These are phyloP conservation scores for Zaprionus vittiger DNA, from an alignment of 1,140 invertebrate species.

Conservation along the genomic window DNA sequence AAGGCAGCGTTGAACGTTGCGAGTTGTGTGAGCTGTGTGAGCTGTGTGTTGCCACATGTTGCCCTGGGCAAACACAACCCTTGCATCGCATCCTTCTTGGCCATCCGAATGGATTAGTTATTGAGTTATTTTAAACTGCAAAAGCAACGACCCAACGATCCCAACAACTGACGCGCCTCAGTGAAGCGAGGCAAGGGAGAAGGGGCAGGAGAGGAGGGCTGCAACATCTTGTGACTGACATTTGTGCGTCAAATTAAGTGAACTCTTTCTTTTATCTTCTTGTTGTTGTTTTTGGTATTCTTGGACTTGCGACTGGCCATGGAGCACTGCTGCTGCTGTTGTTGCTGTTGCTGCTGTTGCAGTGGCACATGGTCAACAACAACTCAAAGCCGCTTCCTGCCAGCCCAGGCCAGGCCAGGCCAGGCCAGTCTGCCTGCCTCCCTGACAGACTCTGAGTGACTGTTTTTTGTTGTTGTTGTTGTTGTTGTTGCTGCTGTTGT, in stretches of 20 bases:
- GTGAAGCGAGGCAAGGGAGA: slow-evolving; percentile 3
- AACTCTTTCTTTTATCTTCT: slow-evolving; percentile 64
- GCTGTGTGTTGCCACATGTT: slow-evolving; percentile 62
- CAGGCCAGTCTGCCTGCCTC: slow-evolving; percentile 50
- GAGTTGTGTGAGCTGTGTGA: slow-evolving; percentile 4
- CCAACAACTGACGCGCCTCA: slow-evolving; percentile 4
- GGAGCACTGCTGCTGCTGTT: not conserved
- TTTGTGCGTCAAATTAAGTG: slow-evolving; percentile 83
- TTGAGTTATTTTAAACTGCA: slow-evolving; percentile 80
- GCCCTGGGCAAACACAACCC: slow-evolving; percentile 71
- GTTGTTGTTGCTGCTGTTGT: slow-evolving; percentile 67
- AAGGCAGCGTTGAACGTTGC: slow-evolving; percentile 40
- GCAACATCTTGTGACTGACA: slow-evolving; percentile 72
- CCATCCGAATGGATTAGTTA: slow-evolving; percentile 78
- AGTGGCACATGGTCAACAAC: slow-evolving; percentile 72
- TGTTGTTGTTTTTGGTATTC: slow-evolving; percentile 5
- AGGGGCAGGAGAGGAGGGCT: slow-evolving; percentile 8
- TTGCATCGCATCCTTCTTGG: slow-evolving; percentile 43
- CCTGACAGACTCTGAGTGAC: slow-evolving; percentile 32
- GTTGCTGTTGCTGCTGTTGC: slow-evolving; percentile 3
- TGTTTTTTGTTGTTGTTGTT: slow-evolving; percentile 51
- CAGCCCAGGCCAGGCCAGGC: slow-evolving; percentile 20
- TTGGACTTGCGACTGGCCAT: slow-evolving; percentile 2
- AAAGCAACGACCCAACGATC: slow-evolving; percentile 55
- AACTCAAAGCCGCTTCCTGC: slow-evolving; percentile 53